Percentiles rank a stretch among this genome's conserved stretches.
phyloP scores from a whole-genome alignment of 2,113 vertebrate species.

The Apteryx mantelli region DNA sequence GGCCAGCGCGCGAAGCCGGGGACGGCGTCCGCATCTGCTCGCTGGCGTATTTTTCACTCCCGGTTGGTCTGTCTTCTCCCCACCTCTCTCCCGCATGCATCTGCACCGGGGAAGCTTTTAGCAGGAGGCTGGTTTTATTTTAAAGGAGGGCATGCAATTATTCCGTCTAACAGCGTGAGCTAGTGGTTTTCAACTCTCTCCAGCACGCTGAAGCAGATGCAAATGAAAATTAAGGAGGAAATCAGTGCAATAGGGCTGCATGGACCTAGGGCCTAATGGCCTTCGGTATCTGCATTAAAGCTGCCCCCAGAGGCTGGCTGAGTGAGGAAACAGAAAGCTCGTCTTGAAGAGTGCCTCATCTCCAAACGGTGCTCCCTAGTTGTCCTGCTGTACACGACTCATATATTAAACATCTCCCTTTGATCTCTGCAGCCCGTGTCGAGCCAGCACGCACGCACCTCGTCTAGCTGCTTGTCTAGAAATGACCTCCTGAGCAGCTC shows the following conservation, averaged over 20 bases:
- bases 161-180: neutral
- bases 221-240: too few species aligned
- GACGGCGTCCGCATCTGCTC: too few species aligned
- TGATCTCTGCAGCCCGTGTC: accelerated
- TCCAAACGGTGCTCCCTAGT: accelerated
- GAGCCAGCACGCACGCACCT: accelerated
- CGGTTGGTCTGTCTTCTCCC: too few species aligned
- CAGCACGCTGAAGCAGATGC: too few species aligned
- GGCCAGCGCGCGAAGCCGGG: too few species aligned
- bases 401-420: accelerated
- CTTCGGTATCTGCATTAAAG: accelerated
- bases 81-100: too few species aligned
- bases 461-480: accelerated
- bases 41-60: too few species aligned
- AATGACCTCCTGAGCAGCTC: accelerated
- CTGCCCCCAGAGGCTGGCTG: neutral
- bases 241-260: accelerated
- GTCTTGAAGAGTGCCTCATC: accelerated
- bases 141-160: accelerated
- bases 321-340: accelerated
- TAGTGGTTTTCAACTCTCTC: neutral
- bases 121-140: accelerated
- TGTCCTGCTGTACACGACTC: accelerated
- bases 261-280: accelerated
- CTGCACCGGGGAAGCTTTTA: too few species aligned